Conservation (phyloP, 2,113 vertebrate genomes). For the Stegostoma tigrinum region DNA sequence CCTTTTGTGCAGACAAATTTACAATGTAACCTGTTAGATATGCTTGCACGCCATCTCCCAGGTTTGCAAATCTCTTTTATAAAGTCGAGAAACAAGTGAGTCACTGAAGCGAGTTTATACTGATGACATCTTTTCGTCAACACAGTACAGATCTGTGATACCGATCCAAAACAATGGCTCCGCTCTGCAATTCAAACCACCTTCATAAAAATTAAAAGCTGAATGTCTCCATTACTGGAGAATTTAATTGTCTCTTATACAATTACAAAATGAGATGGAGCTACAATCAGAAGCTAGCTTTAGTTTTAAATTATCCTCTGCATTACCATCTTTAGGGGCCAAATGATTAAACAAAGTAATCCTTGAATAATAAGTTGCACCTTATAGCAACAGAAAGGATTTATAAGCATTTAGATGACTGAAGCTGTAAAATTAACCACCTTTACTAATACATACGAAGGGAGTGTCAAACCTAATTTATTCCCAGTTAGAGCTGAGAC, state of each 20-base stretch:
- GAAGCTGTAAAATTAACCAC: slow-evolving; percentile 27
- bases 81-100: neutral
- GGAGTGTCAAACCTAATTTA: slow-evolving; percentile 34
- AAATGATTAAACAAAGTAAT: slow-evolving; percentile 34
- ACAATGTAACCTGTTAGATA: neutral
- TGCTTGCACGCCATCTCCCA: neutral
- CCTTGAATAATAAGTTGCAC: slow-evolving; percentile 28
- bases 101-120: neutral
- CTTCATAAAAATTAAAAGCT: slow-evolving; percentile 21
- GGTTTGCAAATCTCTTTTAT: neutral
- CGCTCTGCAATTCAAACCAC: neutral
- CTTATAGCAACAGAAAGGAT: slow-evolving; percentile 29
- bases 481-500: neutral
- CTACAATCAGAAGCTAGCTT: slow-evolving; percentile 37
- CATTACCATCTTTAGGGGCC: slow-evolving; percentile 14
- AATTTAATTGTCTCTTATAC: slow-evolving; percentile 37
- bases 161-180: neutral
- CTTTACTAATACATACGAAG: slow-evolving; percentile 28
- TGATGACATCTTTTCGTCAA: neutral
- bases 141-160: neutral
- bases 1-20: neutral
- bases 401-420: slow-evolving; percentile 29
- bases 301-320: slow-evolving; percentile 35
- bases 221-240: slow-evolving; percentile 29
- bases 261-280: slow-evolving; percentile 35